Conservation (phyloP, 2,797 vertebrate genomes). For the Microhierax caerulescens region DNA sequence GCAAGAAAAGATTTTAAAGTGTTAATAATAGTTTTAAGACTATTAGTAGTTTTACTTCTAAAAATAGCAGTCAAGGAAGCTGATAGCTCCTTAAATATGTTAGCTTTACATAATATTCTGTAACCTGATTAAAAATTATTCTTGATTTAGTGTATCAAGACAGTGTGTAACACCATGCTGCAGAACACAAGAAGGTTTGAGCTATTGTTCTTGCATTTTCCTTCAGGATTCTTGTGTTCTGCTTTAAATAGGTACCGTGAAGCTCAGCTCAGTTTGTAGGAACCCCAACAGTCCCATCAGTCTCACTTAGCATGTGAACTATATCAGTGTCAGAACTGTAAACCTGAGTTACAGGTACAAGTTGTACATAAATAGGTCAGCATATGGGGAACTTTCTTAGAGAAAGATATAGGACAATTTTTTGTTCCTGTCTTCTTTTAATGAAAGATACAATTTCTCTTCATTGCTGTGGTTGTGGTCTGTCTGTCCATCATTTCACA, state of each 20-base stretch:
- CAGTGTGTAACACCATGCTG: neutral
- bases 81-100: neutral
- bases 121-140: neutral
- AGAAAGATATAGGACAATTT: neutral
- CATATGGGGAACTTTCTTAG: neutral
- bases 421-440: neutral
- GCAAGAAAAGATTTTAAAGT: neutral
- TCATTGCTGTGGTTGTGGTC: neutral
- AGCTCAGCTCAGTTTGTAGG: neutral
- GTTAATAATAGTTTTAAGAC: neutral
- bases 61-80: neutral
- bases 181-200: neutral
- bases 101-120: neutral
- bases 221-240: neutral
- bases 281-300: neutral
- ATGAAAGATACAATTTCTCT: neutral
- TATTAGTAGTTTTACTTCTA: neutral
- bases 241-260: neutral
- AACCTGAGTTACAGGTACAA: neutral
- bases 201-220: neutral
- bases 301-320: neutral
- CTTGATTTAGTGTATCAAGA: rapidly evolving
- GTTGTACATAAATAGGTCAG: neutral
- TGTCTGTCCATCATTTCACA: no score
- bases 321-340: neutral